Percentiles rank a stretch among this genome's conserved stretches.
phyloP scores from a whole-genome alignment of 1,140 invertebrate species.

The Vanessa tameamea region DNA sequence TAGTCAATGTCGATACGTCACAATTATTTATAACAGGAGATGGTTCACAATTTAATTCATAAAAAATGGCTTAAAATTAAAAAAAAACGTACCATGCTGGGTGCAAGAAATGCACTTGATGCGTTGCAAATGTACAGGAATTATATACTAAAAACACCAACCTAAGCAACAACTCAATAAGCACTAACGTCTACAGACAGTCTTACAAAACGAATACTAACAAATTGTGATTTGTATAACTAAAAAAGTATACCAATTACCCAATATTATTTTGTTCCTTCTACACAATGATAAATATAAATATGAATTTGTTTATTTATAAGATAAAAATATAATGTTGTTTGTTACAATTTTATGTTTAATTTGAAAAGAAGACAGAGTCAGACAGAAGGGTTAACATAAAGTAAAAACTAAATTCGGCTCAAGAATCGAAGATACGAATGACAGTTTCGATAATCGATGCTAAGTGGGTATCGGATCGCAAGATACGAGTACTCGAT shows the following conservation, averaged over 20 bases:
- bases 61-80: background rate
- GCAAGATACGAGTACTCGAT: too few relatives aligned
- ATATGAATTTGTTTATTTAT: too few relatives aligned
- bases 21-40: background rate
- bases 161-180: background rate
- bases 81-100: constrained; percentile 25
- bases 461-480: too few relatives aligned
- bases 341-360: too few relatives aligned
- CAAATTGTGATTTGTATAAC: background rate
- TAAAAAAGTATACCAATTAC: background rate
- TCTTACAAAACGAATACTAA: background rate
- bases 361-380: too few relatives aligned
- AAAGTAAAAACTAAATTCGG: too few relatives aligned
- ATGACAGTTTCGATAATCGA: too few relatives aligned
- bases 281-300: background rate
- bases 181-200: background rate
- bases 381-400: too few relatives aligned
- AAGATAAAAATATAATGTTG: too few relatives aligned
- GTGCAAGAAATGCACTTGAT: constrained; percentile 11
- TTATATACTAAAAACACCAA: background rate
- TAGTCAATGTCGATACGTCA: background rate
- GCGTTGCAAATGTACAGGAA: constrained; percentile 18
- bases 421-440: too few relatives aligned
- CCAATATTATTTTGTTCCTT: background rate
- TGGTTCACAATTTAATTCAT: background rate